These are phyloP conservation scores for Styela clava DNA, from an alignment of 23 tunicate genomes.

Conservation along the genomic window DNA sequence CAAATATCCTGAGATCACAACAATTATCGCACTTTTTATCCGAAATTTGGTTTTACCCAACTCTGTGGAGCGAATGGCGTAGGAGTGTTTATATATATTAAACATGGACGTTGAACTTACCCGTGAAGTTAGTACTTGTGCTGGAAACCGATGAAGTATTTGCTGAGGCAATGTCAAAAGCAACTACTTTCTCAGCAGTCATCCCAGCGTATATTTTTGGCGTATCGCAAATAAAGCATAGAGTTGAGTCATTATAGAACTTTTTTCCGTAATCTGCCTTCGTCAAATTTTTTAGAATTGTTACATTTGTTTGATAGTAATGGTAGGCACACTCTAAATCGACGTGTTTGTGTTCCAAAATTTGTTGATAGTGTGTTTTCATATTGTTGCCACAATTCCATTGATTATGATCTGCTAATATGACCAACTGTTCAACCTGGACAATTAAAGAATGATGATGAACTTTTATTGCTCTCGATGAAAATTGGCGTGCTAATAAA, in stretches of 20 bases:
- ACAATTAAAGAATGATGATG: no score
- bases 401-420: background rate
- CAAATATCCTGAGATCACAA: no score
- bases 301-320: background rate
- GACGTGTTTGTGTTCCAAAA: background rate
- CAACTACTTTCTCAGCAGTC: background rate
- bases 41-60: no score
- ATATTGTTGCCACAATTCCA: background rate
- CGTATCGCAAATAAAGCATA: background rate
- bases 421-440: background rate
- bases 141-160: background rate
- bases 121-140: background rate
- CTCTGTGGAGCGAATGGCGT: no score
- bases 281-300: background rate
- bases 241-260: background rate
- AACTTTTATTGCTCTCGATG: no score
- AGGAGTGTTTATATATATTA: no score
- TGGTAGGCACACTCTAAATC: background rate
- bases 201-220: background rate
- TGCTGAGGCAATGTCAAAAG: background rate
- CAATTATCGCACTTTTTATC: no score
- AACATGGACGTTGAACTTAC: no score
- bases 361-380: background rate
- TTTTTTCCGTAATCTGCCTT: background rate
- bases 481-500: no score